Evolutionary conservation across 2,797 vertebrate species (phyloP), one percentile per base, ranked within the genome.

Genomic region (Sebastes minor): DNA sequence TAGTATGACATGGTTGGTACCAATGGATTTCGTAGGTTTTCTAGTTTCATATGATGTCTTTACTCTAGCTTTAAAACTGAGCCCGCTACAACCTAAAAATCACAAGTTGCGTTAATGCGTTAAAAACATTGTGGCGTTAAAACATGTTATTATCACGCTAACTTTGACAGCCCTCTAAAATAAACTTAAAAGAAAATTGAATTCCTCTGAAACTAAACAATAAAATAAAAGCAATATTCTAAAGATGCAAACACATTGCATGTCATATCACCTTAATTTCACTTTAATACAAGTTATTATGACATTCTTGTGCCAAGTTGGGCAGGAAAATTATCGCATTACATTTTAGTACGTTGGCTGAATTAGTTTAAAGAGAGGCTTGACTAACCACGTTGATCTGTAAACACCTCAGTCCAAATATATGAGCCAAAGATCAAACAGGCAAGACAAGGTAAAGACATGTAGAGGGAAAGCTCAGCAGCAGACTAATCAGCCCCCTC

Each of bases 401-500:
- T 91, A 90, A 91, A 92, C 84, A 91, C 63, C 81, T 76, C 81
- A 86, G 73, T 81, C 74, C 33, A 91, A 88, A 91, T 86, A 90
- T 87, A 91, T 73, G 89, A 89, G 83, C 82, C 81, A 87, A 81
- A 94, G 90, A 93, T 93, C 92, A 92, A 95, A 94, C 33, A 89
- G 62, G 80, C 83, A 86, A 80, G 86, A 92, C 89, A 86, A 87
- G 87, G 82, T 92, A 86, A 91, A 90, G 81, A 88, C 87, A 88
- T 92, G 92, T 89, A 83, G 90, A 88, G 86, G 86, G 86, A 92
- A 91, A 88, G 85, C 90, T 91, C 81, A 90, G 86, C 79, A 80
- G 90, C 90, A 94, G 90, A 95, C 94, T 94, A 96, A 95, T 95
- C 95, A 96, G 83, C 88, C 92, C 83, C 91, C 74, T 79, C 82